A percentile compares a stretch with the other conserved stretches of the same genome.
Evolutionary conservation across 2,113 vertebrate species (phyloP).

Genomic region (Centropus bengalensis): DNA sequence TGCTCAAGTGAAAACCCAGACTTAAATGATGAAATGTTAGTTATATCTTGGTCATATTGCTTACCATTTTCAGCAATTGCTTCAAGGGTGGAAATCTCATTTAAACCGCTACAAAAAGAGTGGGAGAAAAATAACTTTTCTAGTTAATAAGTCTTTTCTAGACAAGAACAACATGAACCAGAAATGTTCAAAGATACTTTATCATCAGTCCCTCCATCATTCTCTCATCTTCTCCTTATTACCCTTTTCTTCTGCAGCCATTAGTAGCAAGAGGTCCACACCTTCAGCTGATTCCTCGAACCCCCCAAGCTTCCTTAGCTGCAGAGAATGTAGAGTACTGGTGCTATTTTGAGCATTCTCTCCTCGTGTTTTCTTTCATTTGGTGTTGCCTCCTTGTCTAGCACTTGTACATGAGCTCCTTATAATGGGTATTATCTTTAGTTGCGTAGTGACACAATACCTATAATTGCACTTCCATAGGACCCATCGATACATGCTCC

Average conservation of each 20-base stretch:
- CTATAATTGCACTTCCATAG: not conserved
- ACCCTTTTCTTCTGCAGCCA: not conserved
- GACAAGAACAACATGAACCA: not conserved
- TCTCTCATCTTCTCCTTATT: not conserved
- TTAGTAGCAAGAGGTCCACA: not conserved
- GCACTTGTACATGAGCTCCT: not conserved
- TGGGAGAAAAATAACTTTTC: not conserved
- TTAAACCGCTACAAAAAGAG: not conserved
- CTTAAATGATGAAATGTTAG: not conserved
- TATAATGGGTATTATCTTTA: not conserved
- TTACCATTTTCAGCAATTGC: conserved; percentile 68
- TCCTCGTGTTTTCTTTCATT: not conserved
- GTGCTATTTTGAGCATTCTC: not conserved
- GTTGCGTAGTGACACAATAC: not conserved
- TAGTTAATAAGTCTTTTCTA: not conserved
- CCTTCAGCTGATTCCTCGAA: not conserved
- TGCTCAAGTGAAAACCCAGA: not conserved
- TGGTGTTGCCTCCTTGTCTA: not conserved
- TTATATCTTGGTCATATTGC: not conserved
- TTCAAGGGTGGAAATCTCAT: conserved; percentile 18
- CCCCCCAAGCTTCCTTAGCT: not conserved
- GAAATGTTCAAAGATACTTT: not conserved
- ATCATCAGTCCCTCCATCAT: not conserved
- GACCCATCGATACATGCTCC: rapidly evolving
- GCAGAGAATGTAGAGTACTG: not conserved